These are phyloP conservation scores for Byasa hedistus DNA, from an alignment of 2,888 invertebrate genomes.

Conservation along the genomic window DNA sequence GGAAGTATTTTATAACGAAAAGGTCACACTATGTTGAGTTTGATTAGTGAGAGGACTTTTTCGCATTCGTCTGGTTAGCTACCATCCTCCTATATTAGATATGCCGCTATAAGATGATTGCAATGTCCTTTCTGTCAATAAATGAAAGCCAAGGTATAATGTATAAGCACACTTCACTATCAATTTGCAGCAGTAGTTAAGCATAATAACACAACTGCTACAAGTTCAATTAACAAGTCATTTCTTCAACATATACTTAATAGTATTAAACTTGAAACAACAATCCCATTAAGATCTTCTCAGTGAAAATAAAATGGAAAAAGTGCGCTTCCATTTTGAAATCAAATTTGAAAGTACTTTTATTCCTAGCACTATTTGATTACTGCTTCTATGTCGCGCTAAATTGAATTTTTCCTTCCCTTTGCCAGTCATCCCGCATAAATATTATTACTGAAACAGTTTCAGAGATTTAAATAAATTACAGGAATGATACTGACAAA, in stretches of 20 bases:
- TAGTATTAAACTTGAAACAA: not conserved
- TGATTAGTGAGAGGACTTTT: too few relatives aligned
- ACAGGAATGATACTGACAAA: not conserved
- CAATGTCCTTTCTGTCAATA: too few relatives aligned
- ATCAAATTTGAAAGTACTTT: slow-evolving; percentile 22
- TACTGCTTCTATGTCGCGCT: slow-evolving; percentile 23
- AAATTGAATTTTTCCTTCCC: slow-evolving; percentile 27
- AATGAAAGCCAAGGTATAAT: too few relatives aligned
- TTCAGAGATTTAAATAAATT: slow-evolving; percentile 1
- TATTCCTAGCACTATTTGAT: slow-evolving; percentile 23
- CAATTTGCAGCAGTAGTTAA: too few relatives aligned
- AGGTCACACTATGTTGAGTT: too few relatives aligned
- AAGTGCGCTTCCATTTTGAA: slow-evolving; percentile 12
- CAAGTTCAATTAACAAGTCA: too few relatives aligned
- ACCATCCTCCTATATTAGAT: too few relatives aligned
- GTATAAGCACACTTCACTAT: too few relatives aligned
- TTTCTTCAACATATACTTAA: not conserved
- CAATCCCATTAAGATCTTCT: not conserved
- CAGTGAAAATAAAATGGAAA: not conserved
- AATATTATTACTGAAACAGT: slow-evolving; percentile 5
- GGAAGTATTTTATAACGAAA: too few relatives aligned
- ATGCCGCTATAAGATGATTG: too few relatives aligned
- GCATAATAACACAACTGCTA: too few relatives aligned
- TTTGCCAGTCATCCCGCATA: not conserved
- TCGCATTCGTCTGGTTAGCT: too few relatives aligned